Conservation (phyloP, 2,113 vertebrate species). For the Tautogolabrus adspersus region DNA sequence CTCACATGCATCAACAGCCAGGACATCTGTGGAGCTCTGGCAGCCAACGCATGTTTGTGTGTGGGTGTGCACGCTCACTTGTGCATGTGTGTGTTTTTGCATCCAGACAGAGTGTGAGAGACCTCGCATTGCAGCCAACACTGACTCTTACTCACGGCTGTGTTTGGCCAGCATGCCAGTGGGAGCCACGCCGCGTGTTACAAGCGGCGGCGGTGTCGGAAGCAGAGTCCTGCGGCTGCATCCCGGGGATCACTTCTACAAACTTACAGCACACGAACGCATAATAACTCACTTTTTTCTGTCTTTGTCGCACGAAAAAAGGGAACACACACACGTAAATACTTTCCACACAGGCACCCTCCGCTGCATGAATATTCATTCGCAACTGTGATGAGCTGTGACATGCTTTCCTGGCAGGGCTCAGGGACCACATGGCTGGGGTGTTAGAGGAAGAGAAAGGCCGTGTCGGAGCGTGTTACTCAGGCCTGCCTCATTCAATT, state of each 20-base stretch:
- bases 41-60: slow-evolving; percentile 21
- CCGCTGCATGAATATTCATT: slow-evolving; percentile 85
- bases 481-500: slow-evolving; percentile 73
- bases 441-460: slow-evolving; percentile 78
- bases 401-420: slow-evolving; percentile 81
- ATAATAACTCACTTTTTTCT: not conserved
- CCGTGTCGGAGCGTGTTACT: slow-evolving; percentile 77
- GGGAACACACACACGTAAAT: slow-evolving; percentile 57
- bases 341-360: slow-evolving; percentile 65
- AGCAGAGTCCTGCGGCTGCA: slow-evolving; percentile 43
- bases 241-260: slow-evolving; percentile 53
- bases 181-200: slow-evolving; percentile 61
- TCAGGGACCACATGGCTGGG: slow-evolving; percentile 79
- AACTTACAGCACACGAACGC: slow-evolving; percentile 14
- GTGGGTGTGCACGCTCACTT: not conserved
- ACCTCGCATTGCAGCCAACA: slow-evolving; percentile 53
- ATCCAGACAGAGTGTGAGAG: slow-evolving; percentile 58
- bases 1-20: slow-evolving; percentile 73
- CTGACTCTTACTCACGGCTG: slow-evolving; percentile 52
- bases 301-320: slow-evolving; percentile 24
- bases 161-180: slow-evolving; percentile 63
- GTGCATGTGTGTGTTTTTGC: slow-evolving; percentile 1
- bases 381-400: slow-evolving; percentile 83
- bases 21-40: slow-evolving; percentile 81
- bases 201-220: slow-evolving; percentile 51